Percentiles rank a stretch among this genome's conserved stretches.
Conservation (phyloP, 2,888 invertebrate genomes). For the Meliscaeva auricollis region DNA sequence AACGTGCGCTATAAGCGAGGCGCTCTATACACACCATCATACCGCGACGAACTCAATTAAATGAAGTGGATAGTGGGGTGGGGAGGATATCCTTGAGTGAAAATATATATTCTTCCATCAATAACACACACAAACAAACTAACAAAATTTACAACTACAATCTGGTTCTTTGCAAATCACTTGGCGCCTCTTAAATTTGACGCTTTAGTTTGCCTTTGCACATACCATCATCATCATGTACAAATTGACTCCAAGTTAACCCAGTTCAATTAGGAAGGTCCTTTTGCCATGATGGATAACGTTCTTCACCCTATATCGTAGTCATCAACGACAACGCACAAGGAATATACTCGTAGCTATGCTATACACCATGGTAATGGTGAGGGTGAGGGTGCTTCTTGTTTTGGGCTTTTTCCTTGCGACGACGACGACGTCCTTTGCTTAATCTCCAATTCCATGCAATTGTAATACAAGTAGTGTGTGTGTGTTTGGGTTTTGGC, state of each 20-base stretch:
- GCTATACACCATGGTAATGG: too few species aligned
- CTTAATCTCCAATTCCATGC: slow-evolving; percentile 33
- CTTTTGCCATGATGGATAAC: slow-evolving; percentile 13
- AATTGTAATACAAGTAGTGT: slow-evolving; percentile 24
- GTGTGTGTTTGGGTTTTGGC: neutral
- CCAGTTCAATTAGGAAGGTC: slow-evolving; percentile 70
- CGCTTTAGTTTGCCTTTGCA: slow-evolving; percentile 67
- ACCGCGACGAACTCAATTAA: slow-evolving; percentile 35
- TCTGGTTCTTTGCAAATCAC: slow-evolving; percentile 63
- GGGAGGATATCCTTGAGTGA: slow-evolving; percentile 20
- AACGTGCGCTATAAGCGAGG: slow-evolving; percentile 1
- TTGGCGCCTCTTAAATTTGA: slow-evolving; percentile 73
- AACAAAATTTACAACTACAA: neutral
- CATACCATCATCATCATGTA: slow-evolving; percentile 17
- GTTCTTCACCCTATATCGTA: neutral
- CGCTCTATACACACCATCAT: neutral
- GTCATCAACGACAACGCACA: slow-evolving; percentile 4
- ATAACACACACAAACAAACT: slow-evolving; percentile 35
- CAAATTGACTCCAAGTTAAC: slow-evolving; percentile 72
- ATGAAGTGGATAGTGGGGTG: slow-evolving; percentile 13
- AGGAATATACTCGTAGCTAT: too few species aligned
- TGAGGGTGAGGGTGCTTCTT: neutral
- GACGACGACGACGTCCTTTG: slow-evolving; percentile 27
- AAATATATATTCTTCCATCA: slow-evolving; percentile 42
- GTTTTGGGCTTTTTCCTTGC: slow-evolving; percentile 32